Conservation (phyloP, 2,113 vertebrate genomes). For the Prochilodus magdalenae region DNA sequence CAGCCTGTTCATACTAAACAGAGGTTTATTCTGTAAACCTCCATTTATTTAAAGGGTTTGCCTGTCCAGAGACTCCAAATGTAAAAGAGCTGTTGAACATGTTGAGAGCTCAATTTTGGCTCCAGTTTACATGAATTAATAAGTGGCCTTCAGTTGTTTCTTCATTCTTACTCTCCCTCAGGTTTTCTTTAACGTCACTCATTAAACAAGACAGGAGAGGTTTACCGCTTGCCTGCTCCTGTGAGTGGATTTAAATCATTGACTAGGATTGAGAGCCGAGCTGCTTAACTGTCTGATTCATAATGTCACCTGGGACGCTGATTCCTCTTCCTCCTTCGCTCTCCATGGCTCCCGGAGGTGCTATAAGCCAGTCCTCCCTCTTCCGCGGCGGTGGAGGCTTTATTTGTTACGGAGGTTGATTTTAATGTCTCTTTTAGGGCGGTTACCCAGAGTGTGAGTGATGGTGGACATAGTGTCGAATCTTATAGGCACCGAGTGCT, state of each 20-base stretch:
- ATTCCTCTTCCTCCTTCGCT: conserved; percentile 59
- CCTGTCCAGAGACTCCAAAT: background rate
- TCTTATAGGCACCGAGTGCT: background rate
- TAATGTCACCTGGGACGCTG: conserved; percentile 65
- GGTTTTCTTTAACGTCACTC: background rate
- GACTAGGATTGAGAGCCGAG: conserved; percentile 62
- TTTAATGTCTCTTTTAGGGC: conserved; percentile 2
- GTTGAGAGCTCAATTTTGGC: no score
- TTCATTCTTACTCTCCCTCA: background rate
- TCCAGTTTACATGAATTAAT: background rate
- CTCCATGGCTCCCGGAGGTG: conserved; percentile 65
- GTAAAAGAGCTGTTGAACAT: background rate
- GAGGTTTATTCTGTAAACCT: no score
- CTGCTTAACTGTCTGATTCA: conserved; percentile 66
- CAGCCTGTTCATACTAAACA: no score
- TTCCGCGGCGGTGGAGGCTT: background rate
- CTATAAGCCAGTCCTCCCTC: background rate
- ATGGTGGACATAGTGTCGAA: background rate
- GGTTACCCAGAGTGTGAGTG: background rate
- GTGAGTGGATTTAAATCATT: conserved; percentile 52
- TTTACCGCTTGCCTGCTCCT: background rate
- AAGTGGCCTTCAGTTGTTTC: background rate
- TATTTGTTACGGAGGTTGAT: conserved; percentile 11
- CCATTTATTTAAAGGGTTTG: background rate
- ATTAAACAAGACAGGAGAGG: background rate